Evolutionary conservation across 2,888 invertebrate genomes (phyloP), one percentile per base, ranked within the genome.

Genomic region (Trachelus tabidus): DNA sequence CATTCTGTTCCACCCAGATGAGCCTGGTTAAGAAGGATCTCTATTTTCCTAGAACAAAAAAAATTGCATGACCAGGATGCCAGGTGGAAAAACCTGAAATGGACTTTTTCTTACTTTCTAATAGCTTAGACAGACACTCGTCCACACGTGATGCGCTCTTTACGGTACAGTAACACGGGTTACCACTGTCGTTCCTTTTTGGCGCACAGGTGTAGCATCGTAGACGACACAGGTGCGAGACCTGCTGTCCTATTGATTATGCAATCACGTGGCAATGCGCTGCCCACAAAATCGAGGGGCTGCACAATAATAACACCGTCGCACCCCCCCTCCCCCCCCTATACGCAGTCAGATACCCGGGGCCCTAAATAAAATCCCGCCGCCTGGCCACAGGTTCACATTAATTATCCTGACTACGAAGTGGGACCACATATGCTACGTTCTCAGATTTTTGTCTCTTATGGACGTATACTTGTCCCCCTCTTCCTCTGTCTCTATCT

Each of bases 161-260:
- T 56, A 9, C 23, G 23, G 56, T 56, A 23, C 9, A 23, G 56
- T 56, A 56, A 23, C 56, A 9, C 9, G 56, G 56, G 23, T 56
- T 23, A 56, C 56, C 15, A 56, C 6, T 56, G 56, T 2, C 56
- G 23, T 56, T 71, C 15, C 23, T 71, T 69, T 71, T 71, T 71
- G 12, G 74, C 34, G 75, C 71, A 76, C 76, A 75, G 75, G 75
- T 80, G 77, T 76, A 23, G 68, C n/a, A 71, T 85, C 82, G 84
- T 83, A 86, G 84, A 83, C 83, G 84, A 82, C 86, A 85, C 87
- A 87, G 87, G 87, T 87, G 89, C 85, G 84, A 83, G 56, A 56
- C 56, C 56, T 56, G 83, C 77, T 79, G 80, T 79, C 81, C 80
- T 90, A 90, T 90, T 88, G 90, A 90, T 89, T 89, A 87, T 88